Percentiles rank a stretch among this genome's conserved stretches.
Conservation (phyloP, 37 sponge, comb jelly and placozoan species). For the Cliona cf. orientalis region DNA sequence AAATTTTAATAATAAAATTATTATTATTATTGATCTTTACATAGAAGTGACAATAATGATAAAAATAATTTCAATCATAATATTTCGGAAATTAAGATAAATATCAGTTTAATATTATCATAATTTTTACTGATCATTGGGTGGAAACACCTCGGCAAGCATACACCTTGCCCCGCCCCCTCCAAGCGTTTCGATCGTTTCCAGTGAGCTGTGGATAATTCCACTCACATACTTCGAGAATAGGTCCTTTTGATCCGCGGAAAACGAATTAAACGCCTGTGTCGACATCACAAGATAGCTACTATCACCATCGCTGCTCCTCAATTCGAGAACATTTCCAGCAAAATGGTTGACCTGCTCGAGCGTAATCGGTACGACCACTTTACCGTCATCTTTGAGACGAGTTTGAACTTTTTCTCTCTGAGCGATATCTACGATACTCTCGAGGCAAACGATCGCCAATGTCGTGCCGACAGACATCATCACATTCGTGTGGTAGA, state of each 20-base stretch:
- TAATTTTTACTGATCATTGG: no score
- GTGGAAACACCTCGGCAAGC: slow-evolving; percentile 72
- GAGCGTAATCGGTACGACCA: neutral
- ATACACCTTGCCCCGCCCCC: slow-evolving; percentile 87
- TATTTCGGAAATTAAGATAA: no score
- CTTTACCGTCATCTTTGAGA: slow-evolving; percentile 7
- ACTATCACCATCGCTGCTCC: slow-evolving; percentile 23
- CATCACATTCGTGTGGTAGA: slow-evolving; percentile 91
- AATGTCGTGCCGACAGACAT: slow-evolving; percentile 50
- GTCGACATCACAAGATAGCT: slow-evolving; percentile 69
- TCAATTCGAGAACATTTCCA: slow-evolving; percentile 64
- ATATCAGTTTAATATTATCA: no score
- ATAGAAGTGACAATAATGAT: no score
- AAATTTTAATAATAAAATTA: no score
- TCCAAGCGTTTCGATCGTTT: slow-evolving; percentile 67
- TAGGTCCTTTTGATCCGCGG: neutral
- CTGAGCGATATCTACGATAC: slow-evolving; percentile 29
- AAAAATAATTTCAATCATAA: no score
- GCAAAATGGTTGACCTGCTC: slow-evolving; percentile 33
- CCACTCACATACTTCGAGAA: neutral
- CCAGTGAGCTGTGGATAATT: slow-evolving; percentile 48
- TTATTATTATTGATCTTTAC: no score
- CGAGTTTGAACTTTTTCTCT: slow-evolving; percentile 22
- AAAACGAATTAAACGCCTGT: slow-evolving; percentile 44
- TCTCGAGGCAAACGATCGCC: slow-evolving; percentile 66